Conservation (phyloP, 2,888 invertebrate species). For the Tetranychus truncatus region DNA sequence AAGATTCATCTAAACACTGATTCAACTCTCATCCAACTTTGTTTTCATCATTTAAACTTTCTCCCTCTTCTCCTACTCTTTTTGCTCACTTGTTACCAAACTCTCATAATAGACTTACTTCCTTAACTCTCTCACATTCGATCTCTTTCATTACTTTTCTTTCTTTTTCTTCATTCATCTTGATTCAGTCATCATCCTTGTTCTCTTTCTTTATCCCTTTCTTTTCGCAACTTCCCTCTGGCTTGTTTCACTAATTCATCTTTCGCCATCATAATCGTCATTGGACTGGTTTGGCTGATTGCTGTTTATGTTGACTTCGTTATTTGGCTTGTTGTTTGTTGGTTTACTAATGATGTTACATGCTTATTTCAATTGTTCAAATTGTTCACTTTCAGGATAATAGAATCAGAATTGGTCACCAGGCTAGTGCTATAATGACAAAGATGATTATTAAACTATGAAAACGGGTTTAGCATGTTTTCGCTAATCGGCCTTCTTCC, state of each 20-base stretch:
- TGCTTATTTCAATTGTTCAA: too few species aligned
- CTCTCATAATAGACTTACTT: neutral
- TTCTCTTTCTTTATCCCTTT: neutral
- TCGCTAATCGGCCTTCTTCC: neutral
- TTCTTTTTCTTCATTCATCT: neutral
- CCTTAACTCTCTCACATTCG: neutral
- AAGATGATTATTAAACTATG: neutral
- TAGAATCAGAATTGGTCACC: neutral
- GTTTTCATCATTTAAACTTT: neutral
- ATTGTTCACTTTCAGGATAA: too few species aligned
- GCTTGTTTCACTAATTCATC: neutral
- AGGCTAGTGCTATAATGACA: neutral
- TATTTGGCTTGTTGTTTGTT: neutral
- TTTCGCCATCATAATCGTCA: too few species aligned
- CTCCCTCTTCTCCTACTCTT: neutral
- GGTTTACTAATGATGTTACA: too few species aligned
- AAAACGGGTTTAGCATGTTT: too few species aligned
- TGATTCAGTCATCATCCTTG: neutral
- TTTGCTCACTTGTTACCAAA: too few species aligned
- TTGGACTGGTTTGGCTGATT: too few species aligned
- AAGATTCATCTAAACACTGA: too few species aligned
- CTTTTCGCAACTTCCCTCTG: neutral
- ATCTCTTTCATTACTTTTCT: neutral
- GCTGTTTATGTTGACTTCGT: neutral
- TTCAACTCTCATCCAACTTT: neutral